Evolutionary conservation across 2,113 vertebrate genomes (phyloP).

Genomic region (Bujurquina vittata): DNA sequence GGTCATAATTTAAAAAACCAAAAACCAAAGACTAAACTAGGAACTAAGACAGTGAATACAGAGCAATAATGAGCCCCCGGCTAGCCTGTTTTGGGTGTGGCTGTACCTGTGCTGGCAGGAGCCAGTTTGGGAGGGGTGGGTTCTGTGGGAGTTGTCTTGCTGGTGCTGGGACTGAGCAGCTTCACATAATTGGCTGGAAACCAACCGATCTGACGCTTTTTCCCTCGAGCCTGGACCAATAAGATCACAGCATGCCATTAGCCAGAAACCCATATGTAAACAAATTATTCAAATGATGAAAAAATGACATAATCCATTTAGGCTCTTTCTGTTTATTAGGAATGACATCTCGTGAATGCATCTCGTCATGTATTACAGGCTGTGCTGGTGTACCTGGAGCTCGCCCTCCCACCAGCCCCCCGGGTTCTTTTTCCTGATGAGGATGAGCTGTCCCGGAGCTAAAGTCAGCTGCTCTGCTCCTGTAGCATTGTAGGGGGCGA

Average conservation of each 20-base stretch:
- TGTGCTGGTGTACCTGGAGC: slow-evolving; percentile 85
- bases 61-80: background rate
- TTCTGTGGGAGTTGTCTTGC: slow-evolving; percentile 95
- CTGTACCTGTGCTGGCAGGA: slow-evolving; percentile 65
- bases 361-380: background rate
- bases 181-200: slow-evolving; percentile 99
- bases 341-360: too few relatives aligned
- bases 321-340: background rate
- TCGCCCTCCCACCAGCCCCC: slow-evolving; percentile 99
- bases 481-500: slow-evolving; percentile 94
- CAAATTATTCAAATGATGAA: background rate
- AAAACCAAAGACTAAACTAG: background rate
- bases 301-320: background rate
- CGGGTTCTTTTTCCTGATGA: slow-evolving; percentile 97
- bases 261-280: background rate
- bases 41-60: rapidly evolving
- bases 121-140: slow-evolving; percentile 85
- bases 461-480: slow-evolving; percentile 96
- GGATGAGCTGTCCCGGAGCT: slow-evolving; percentile 95
- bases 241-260: slow-evolving; percentile 14
- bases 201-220: slow-evolving; percentile 98
- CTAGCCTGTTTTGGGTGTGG: background rate
- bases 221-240: slow-evolving; percentile 89
- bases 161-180: slow-evolving; percentile 95
- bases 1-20: background rate